Evolutionary conservation across 1,140 invertebrate species (phyloP).

Genomic region (Tetranychus cinnabarinus): DNA sequence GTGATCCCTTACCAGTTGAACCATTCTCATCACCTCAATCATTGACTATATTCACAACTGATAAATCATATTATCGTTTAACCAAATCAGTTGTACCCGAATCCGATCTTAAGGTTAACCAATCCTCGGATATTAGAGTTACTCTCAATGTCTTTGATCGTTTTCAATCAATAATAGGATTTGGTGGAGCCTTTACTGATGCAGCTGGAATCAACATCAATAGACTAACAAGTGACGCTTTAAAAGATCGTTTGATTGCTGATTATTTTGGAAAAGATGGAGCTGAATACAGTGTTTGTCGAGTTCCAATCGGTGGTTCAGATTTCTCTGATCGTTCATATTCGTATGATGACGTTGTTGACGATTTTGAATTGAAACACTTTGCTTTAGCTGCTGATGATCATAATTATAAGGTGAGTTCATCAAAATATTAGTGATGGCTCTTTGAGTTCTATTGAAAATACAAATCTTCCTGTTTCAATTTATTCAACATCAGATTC

Average conservation of each 20-base stretch:
- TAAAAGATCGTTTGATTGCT: constrained; percentile 22
- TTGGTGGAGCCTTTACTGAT: constrained; percentile 70
- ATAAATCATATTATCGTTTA: too few relatives aligned
- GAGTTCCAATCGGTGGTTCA: constrained; percentile 52
- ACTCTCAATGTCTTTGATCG: not conserved
- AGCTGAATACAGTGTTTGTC: constrained; percentile 17
- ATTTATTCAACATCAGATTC: constrained; percentile 27
- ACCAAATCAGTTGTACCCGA: not conserved
- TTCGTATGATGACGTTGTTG: constrained; percentile 34
- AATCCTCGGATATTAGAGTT: not conserved
- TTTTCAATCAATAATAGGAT: constrained; percentile 29
- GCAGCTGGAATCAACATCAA: constrained; percentile 48
- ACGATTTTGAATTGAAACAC: constrained; percentile 35
- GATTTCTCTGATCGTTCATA: constrained; percentile 49
- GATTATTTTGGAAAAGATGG: constrained; percentile 19
- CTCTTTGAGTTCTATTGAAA: too few relatives aligned
- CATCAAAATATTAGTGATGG: too few relatives aligned
- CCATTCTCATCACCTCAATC: not conserved
- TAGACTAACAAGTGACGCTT: constrained; percentile 27
- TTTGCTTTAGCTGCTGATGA: constrained; percentile 44
- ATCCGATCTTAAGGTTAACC: not conserved
- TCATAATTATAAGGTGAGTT: constrained; percentile 30
- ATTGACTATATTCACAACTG: not conserved
- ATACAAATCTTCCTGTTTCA: too few relatives aligned
- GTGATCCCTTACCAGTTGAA: not conserved